Conservation (phyloP, 2,113 vertebrate species). For the Fulica atra region DNA sequence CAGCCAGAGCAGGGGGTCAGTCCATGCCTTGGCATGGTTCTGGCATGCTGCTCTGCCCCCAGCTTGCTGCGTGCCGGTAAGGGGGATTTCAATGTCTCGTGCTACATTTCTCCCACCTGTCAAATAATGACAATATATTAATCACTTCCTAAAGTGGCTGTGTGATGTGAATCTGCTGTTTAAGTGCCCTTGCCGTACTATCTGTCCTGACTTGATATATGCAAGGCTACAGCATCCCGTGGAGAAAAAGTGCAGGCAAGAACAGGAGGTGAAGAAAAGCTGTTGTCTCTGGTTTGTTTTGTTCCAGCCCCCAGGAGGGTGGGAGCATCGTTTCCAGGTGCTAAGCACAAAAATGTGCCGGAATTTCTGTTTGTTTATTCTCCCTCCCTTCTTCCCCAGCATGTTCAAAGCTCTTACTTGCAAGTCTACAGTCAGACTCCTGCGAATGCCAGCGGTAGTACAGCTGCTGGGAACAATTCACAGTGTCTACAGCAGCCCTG, state of each 20-base stretch:
- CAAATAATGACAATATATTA: not conserved
- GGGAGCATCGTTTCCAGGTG: not conserved
- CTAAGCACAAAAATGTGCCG: not conserved
- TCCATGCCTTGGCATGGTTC: not conserved
- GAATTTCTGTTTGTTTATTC: not conserved
- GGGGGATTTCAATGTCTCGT: not conserved
- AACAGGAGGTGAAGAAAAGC: not conserved
- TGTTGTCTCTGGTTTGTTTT: not conserved
- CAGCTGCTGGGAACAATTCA: not conserved
- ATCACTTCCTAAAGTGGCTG: not conserved
- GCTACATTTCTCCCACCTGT: not conserved
- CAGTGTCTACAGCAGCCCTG: not conserved
- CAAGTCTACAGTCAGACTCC: not conserved
- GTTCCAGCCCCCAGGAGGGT: not conserved
- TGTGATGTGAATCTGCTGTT: not conserved
- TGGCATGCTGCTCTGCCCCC: accelerated
- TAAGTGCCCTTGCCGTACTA: accelerated
- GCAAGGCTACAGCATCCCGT: not conserved
- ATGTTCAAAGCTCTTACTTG: not conserved
- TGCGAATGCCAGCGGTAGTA: not conserved
- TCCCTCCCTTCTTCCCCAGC: not conserved
- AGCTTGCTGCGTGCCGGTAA: not conserved
- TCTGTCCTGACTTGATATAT: accelerated
- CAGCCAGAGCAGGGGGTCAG: accelerated
- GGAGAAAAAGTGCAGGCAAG: not conserved